Base-by-base conservation (phyloP, 2,888 invertebrate species). In the Lepidonotus clava region DNA sequence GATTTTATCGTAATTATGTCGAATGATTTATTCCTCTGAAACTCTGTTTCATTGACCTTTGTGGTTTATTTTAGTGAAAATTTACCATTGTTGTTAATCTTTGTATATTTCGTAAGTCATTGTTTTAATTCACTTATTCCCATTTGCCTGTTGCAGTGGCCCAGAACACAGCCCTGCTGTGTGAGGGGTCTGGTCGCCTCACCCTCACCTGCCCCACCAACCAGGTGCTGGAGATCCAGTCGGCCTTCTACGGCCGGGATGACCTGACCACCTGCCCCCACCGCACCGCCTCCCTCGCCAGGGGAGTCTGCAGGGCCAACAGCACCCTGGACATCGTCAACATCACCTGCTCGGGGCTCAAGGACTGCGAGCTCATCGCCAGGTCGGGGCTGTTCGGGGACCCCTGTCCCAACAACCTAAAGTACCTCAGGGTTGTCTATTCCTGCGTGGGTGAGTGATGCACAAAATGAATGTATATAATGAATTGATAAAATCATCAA, bases 381-480 rank as follows among this genome's bases (percentile, higher is more conserved):
- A 32, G 46, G 4, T 11, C 46, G 0, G 85, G 34, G 1, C 18
- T 46, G 28, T 51, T 28, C 14, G 85, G 85, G 18, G 76, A 85
- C 24, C 85, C 85, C 5, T 85, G 85, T 34, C 71, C 85, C 0
- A 76, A 36, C 34, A 41, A 14, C 71, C 76, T n/a, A 71, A 85
- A 85, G 71, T 71, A 85, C 32, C 71, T 85, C 24, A 40, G 32
- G 21, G 85, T 85, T 4, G 34, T 32, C 8, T 85, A 71, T n/a
- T 18, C 51, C 0, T 85, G 85, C 21, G 46, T 46, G 34, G 71
- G 85, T 85, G 28, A 51, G 71, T 80, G 4, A n/a, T n/a, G n/a
- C n/a, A n/a, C n/a, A n/a, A n/a, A n/a, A n/a, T n/a, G n/a, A n/a
- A n/a, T n/a, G 21, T 51, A 18, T 51, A 51, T 51, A 14, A 11